phyloP scores from a whole-genome alignment of 1,140 invertebrate species.

The Drosophila subobscura region DNA sequence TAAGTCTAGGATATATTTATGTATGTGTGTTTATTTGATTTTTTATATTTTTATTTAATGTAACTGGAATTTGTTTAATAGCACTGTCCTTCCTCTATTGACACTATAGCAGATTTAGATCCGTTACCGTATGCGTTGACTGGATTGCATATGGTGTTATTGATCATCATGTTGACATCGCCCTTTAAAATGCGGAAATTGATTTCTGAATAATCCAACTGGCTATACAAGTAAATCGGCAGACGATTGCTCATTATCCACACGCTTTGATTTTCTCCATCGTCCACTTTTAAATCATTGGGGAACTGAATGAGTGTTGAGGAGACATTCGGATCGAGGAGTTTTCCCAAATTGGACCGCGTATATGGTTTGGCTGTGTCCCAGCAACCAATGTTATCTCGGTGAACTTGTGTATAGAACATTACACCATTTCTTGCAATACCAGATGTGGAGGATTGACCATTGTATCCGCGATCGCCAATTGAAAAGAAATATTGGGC shows the following conservation, averaged over 20 bases:
- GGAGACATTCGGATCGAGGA: constrained; percentile 85
- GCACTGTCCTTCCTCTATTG: constrained; percentile 65
- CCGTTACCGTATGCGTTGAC: constrained; percentile 17
- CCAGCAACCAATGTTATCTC: constrained; percentile 91
- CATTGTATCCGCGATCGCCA: constrained; percentile 86
- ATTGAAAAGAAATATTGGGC: constrained; percentile 86
- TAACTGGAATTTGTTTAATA: constrained; percentile 34
- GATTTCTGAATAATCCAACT: constrained; percentile 86
- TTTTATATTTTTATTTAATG: background rate
- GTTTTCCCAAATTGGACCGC: constrained; percentile 85
- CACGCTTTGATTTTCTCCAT: constrained; percentile 87
- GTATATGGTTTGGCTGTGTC: constrained; percentile 89
- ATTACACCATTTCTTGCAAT: constrained; percentile 89
- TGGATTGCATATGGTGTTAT: constrained; percentile 89
- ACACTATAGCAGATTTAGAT: constrained; percentile 41
- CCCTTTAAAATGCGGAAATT: constrained; percentile 90
- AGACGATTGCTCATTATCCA: constrained; percentile 91
- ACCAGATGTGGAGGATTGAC: constrained; percentile 89
- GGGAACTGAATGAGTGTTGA: constrained; percentile 88
- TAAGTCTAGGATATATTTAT: too few species aligned
- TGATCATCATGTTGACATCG: constrained; percentile 86
- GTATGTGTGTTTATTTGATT: too few species aligned
- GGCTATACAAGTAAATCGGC: constrained; percentile 89
- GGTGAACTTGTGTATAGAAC: constrained; percentile 90
- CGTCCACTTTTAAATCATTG: constrained; percentile 91